Conservation (phyloP, 2,797 vertebrate species). For the Poecilia gillii region DNA sequence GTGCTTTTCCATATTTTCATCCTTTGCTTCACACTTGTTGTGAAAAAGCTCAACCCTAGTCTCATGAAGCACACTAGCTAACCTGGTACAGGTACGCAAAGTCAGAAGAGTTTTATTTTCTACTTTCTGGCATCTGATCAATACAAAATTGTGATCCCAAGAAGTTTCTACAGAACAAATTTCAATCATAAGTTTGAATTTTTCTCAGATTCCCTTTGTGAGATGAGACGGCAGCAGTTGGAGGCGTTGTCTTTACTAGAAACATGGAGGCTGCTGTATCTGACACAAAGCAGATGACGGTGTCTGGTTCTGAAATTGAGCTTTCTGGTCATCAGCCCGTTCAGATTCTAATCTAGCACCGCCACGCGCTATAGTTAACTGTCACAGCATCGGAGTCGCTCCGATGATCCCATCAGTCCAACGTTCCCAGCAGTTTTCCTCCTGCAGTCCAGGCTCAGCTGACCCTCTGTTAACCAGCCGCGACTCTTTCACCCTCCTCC, state of each 20-base stretch:
- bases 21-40: background rate
- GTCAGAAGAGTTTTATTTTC: background rate
- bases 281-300: background rate
- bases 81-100: background rate
- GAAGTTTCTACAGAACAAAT: background rate
- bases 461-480: conserved; percentile 37
- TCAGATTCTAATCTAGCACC: background rate
- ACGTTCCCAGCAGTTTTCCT: background rate
- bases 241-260: background rate
- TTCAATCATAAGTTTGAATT: background rate
- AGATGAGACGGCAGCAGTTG: background rate
- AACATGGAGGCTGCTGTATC: background rate
- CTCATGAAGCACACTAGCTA: background rate
- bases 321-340: background rate
- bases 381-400: background rate
- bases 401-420: background rate
- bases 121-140: background rate
- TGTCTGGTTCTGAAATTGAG: background rate
- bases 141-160: background rate
- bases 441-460: conserved; percentile 23
- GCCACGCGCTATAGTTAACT: background rate
- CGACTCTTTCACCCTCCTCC: conserved; percentile 17
- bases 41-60: background rate
- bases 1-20: background rate
- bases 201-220: background rate